phyloP scores from a whole-genome alignment of 2,113 vertebrate genomes.

The Antechinus flavipes region DNA sequence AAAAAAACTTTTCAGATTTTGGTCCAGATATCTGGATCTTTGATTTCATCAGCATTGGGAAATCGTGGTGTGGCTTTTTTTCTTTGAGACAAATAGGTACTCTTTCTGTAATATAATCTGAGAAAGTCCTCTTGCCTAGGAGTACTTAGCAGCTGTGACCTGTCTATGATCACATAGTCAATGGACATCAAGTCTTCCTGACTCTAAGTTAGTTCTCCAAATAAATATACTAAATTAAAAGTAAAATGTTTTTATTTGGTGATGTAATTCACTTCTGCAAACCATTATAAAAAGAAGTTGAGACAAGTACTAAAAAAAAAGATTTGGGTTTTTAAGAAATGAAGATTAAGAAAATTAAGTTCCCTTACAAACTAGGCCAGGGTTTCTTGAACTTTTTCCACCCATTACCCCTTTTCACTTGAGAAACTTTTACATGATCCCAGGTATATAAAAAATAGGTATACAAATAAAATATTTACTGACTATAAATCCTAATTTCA shows the following conservation, averaged over 20 bases:
- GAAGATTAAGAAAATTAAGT: not conserved
- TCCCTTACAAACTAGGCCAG: too few relatives aligned
- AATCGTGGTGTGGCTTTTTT: not conserved
- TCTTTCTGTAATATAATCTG: not conserved
- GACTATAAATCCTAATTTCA: too few relatives aligned
- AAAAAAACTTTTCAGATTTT: conserved; percentile 9
- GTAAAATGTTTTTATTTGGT: too few relatives aligned
- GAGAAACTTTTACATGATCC: too few relatives aligned
- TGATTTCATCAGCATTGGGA: not conserved
- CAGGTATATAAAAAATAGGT: too few relatives aligned
- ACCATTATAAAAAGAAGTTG: too few relatives aligned
- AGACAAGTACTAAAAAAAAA: too few relatives aligned
- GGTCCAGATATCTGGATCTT: not conserved
- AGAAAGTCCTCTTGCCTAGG: not conserved
- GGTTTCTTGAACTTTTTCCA: too few relatives aligned
- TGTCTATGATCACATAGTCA: not conserved
- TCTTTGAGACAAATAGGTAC: not conserved
- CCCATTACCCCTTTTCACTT: too few relatives aligned
- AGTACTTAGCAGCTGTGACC: not conserved
- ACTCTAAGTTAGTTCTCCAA: not conserved
- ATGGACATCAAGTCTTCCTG: not conserved
- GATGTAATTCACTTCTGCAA: too few relatives aligned
- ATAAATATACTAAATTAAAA: not conserved
- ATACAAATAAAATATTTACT: too few relatives aligned
- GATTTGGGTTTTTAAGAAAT: too few relatives aligned